Base-by-base conservation (phyloP, 2,888 invertebrate species). In the Ecdyonurus torrentis region DNA sequence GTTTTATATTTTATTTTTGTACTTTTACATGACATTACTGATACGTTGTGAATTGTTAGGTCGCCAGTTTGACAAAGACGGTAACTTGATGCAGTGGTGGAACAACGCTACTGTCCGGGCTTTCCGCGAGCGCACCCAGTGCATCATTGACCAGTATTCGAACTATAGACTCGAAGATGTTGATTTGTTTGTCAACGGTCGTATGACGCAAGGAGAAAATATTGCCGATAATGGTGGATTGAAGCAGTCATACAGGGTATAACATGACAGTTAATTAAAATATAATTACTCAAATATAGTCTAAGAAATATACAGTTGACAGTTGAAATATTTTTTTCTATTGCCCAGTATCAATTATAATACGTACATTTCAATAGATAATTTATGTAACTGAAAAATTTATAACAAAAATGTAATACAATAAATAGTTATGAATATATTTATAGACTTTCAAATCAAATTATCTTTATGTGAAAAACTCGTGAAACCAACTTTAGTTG, bases 71-170 rank as follows among this genome's bases (percentile, higher is more conserved):
- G 93, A 95, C 73, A 89, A 87, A 70, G 82, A 87, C 69, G 94
- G 94, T 7, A 94, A 93, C 73, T 83, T 92, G 80, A 85, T 87
- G 79, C 87, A 91, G 69, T 95, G 94, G 94, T 95, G 94, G 94
- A 88, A 90, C 70, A 85, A 89, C 70, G 83, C 82, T 2, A 92
- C 93, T 1, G 84, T 91, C 50, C 78, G 81, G 66, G 86, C 85
- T 2, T 95, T 93, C 73, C 81, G 88, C 53, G 83, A 87, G 65
- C 79, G 87, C 66, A 86, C 91, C 0, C 85, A 91, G 72, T 95
- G 94, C 74, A 86, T 88, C 70, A 87, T 93, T 68, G 87, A 93
- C 71, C 92, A 91, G 74, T 91, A 91, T 74, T 86, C 86, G 22
- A 81, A 83, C 68, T 95, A 91, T 74, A 85, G 85, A 71, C 82